Percentiles rank a stretch among this genome's conserved stretches.
Evolutionary conservation across 35 echinoderm and acorn worm genomes (phyloP).

Genomic region (Hemicentrotus pulcherrimus): DNA sequence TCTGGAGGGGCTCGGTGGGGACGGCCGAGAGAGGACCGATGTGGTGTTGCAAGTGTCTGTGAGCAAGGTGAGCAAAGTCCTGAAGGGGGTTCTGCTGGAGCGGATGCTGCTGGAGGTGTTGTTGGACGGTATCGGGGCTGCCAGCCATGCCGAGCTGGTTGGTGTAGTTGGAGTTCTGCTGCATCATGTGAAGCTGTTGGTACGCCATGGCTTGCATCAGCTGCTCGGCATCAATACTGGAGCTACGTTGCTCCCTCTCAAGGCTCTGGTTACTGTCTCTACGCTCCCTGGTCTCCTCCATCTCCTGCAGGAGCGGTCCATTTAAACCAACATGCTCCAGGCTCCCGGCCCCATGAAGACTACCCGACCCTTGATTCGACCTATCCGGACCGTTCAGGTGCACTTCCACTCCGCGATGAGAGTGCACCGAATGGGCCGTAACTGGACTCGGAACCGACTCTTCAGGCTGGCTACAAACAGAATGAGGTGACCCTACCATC

Average conservation of each 20-base stretch:
- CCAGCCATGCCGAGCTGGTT: slow-evolving; percentile 31
- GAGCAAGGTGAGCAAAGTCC: slow-evolving; percentile 26
- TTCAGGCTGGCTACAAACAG: slow-evolving; percentile 36
- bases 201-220: slow-evolving; percentile 41
- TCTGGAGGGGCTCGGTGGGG: background rate
- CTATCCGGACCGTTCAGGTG: slow-evolving; percentile 6
- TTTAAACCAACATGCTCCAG: slow-evolving; percentile 22
- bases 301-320: slow-evolving; percentile 47
- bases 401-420: slow-evolving; percentile 27
- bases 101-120: slow-evolving; percentile 52
- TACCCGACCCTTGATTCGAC: slow-evolving; percentile 42
- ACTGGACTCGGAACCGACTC: slow-evolving; percentile 46
- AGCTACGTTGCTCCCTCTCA: slow-evolving; percentile 42
- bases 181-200: slow-evolving; percentile 58
- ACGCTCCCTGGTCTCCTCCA: background rate
- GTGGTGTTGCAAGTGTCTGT: background rate
- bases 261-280: slow-evolving; percentile 38
- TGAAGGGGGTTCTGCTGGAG: slow-evolving; percentile 42
- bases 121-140: slow-evolving; percentile 44
- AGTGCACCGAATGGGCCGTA: background rate
- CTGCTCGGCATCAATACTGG: background rate
- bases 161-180: slow-evolving; percentile 44
- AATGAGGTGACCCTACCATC: slow-evolving; percentile 66
- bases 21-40: background rate
- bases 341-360: background rate